Conservation (phyloP, 2,888 invertebrate genomes). For the Tinea semifulvella region DNA sequence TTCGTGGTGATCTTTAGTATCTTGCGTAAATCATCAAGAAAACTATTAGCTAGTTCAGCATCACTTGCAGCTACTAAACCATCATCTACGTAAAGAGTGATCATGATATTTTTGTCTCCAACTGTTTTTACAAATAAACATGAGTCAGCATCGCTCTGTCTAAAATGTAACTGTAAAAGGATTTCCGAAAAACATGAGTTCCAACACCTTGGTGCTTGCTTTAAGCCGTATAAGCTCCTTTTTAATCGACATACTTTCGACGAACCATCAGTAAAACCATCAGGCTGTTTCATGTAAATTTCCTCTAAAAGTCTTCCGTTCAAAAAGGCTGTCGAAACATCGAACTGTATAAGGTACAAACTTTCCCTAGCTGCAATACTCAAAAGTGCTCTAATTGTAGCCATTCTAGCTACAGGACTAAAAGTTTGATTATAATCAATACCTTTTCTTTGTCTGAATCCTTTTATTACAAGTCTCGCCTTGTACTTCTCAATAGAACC, state of each 20-base stretch:
- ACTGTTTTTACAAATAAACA: slow-evolving; percentile 2
- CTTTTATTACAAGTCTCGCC: too few relatives aligned
- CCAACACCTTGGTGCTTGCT: slow-evolving; percentile 13
- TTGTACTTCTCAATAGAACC: too few relatives aligned
- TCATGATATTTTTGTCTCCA: slow-evolving; percentile 3
- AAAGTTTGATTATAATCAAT: too few relatives aligned
- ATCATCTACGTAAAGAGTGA: slow-evolving; percentile 14
- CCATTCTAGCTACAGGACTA: too few relatives aligned
- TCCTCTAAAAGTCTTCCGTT: too few relatives aligned
- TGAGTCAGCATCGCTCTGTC: slow-evolving; percentile 11
- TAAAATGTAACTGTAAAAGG: background rate
- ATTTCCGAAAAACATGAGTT: slow-evolving; percentile 2
- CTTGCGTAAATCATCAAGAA: background rate
- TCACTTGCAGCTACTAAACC: slow-evolving; percentile 14
- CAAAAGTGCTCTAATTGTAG: too few relatives aligned
- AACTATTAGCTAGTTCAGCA: background rate
- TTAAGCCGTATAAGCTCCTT: slow-evolving; percentile 12
- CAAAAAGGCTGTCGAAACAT: too few relatives aligned
- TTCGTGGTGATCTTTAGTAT: slow-evolving; percentile 6
- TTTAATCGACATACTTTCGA: background rate
- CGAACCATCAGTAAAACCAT: too few relatives aligned
- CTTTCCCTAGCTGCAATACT: too few relatives aligned
- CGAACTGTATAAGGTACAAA: too few relatives aligned
- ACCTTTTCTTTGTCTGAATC: too few relatives aligned
- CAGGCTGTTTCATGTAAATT: too few relatives aligned